Conservation (phyloP, 2,113 vertebrate species). For the Sitta europaea region DNA sequence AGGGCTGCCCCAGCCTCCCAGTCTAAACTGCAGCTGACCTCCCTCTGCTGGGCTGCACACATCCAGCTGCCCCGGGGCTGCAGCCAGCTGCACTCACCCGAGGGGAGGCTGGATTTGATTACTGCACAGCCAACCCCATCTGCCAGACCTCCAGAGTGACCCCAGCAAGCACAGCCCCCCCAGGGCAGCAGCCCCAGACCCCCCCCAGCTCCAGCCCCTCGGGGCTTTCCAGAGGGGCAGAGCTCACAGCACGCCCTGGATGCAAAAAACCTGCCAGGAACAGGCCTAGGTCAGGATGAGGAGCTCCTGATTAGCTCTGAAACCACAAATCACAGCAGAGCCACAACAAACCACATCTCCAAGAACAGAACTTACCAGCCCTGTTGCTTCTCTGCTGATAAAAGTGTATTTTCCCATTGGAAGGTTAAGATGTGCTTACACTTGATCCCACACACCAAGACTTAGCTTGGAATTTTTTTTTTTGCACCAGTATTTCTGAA, state of each 20-base stretch:
- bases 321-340: background rate
- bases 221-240: background rate
- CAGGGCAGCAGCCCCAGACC: background rate
- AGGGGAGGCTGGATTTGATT: slow-evolving; percentile 7
- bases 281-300: accelerated
- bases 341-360: background rate
- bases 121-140: slow-evolving; percentile 1
- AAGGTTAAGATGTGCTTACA: background rate
- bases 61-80: background rate
- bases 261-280: background rate
- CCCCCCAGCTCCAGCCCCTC: background rate
- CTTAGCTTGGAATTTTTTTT: background rate
- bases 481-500: background rate
- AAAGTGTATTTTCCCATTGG: background rate
- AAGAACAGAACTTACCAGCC: background rate
- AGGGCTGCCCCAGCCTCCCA: background rate
- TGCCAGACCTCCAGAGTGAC: background rate
- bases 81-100: background rate
- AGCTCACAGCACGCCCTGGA: background rate
- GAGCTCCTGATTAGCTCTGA: background rate
- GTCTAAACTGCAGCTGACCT: slow-evolving; percentile 29
- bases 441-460: background rate
- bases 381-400: background rate
- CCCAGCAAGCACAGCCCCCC: background rate
- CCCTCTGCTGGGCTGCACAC: background rate